phyloP scores from a whole-genome alignment of 2,797 vertebrate species.

The Megalops cyprinoides region DNA sequence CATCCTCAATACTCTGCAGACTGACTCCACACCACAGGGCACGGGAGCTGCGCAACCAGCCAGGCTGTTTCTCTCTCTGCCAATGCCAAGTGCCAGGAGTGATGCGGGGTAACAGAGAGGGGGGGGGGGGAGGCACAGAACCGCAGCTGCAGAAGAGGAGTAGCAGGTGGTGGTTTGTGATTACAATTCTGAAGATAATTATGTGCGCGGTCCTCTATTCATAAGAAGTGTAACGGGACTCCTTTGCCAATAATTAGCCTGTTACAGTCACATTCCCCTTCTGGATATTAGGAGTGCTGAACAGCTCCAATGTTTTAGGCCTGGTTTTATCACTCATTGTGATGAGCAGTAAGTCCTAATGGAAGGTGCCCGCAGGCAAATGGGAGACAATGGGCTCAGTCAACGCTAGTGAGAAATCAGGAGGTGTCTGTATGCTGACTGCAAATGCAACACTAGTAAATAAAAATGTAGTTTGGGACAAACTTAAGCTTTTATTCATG shows the following conservation, averaged over 20 bases:
- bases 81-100: too few species aligned
- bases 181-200: conserved; percentile 66
- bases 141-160: conserved; percentile 46
- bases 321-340: too few species aligned
- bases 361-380: background rate
- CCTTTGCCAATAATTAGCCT: conserved; percentile 34
- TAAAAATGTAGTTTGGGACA: too few species aligned
- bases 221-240: conserved; percentile 47
- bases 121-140: conserved; percentile 20
- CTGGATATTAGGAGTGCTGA: too few species aligned
- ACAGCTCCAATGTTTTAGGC: too few species aligned
- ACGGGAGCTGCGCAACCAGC: background rate
- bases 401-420: too few species aligned
- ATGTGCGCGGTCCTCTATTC: conserved; percentile 56
- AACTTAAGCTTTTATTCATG: too few species aligned
- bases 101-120: background rate
- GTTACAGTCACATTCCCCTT: too few species aligned
- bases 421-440: too few species aligned
- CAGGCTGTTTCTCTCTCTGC: too few species aligned
- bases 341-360: background rate
- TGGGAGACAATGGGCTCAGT: too few species aligned
- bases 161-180: conserved; percentile 62
- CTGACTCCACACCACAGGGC: conserved; percentile 19
- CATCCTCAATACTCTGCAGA: conserved; percentile 11
- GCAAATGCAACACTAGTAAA: too few species aligned